Percentiles rank a stretch among this genome's conserved stretches.
Conservation (phyloP, 2,888 invertebrate species). For the Netelia melanura region DNA sequence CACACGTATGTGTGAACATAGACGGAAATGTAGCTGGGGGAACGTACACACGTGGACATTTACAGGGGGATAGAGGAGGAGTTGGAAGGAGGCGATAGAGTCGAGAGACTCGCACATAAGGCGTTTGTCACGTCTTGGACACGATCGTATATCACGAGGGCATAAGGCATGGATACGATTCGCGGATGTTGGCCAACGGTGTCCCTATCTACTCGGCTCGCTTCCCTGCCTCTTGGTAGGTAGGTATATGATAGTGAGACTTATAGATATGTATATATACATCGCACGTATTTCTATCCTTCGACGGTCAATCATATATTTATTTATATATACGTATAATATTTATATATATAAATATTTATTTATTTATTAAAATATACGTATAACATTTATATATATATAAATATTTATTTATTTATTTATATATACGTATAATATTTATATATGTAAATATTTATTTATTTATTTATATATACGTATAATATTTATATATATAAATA, state of each 20-base stretch:
- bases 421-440: no score
- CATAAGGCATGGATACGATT: slow-evolving; percentile 61
- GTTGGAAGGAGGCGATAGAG: slow-evolving; percentile 3
- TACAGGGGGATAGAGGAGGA: not conserved
- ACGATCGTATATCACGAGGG: slow-evolving; percentile 61
- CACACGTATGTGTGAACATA: not conserved
- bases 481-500: no score
- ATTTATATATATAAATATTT: no score
- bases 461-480: no score
- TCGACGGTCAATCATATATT: slow-evolving; percentile 15
- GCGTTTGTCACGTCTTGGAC: slow-evolving; percentile 65
- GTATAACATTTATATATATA: no score
- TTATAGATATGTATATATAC: slow-evolving; percentile 9
- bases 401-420: no score
- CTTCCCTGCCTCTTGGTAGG: not conserved
- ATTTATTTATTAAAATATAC: no score
- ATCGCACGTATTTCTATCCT: slow-evolving; percentile 21
- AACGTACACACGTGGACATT: not conserved
- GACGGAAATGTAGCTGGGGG: no score
- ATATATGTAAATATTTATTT: no score
- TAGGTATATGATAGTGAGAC: not conserved
- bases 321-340: not conserved
- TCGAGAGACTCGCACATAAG: slow-evolving; percentile 41
- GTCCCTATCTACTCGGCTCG: slow-evolving; percentile 49
- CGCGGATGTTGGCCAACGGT: slow-evolving; percentile 47